phyloP scores from a whole-genome alignment of 2,888 invertebrate genomes.

The Hybos culiciformis region DNA sequence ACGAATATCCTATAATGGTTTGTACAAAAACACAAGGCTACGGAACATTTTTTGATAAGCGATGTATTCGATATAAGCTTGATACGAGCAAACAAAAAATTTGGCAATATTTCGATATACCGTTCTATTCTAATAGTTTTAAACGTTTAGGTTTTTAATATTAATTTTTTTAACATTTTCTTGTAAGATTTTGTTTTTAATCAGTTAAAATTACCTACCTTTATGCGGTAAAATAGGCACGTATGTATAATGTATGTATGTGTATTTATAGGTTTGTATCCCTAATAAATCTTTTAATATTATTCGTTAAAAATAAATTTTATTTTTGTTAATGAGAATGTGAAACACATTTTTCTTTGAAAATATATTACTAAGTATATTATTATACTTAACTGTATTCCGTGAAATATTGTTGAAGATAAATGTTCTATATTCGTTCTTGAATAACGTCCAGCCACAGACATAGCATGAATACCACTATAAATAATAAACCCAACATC shows the following conservation, averaged over 20 bases:
- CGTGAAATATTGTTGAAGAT: constrained; percentile 51
- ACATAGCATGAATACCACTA: constrained; percentile 41
- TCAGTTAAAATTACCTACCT: too few species aligned
- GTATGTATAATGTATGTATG: too few species aligned
- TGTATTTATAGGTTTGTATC: too few species aligned
- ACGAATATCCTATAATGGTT: constrained; percentile 23
- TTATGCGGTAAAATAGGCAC: too few species aligned
- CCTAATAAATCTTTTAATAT: too few species aligned
- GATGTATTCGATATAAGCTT: constrained; percentile 29
- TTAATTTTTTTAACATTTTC: too few species aligned
- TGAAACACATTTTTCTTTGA: too few species aligned
- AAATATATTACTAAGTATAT: too few species aligned
- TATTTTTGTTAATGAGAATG: too few species aligned
- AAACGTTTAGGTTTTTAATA: too few species aligned
- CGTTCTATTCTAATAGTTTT: constrained; percentile 27
- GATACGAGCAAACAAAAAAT: constrained; percentile 20
- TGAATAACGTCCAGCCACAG: constrained; percentile 49
- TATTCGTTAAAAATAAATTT: too few species aligned
- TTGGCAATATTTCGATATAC: constrained; percentile 35
- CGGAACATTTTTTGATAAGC: constrained; percentile 22
- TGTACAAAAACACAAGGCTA: constrained; percentile 25
- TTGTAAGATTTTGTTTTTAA: too few species aligned
- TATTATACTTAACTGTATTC: constrained; percentile 47
- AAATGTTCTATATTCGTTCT: constrained; percentile 46
- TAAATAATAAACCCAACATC: constrained; percentile 42